Evolutionary conservation across 1,140 invertebrate species (phyloP), one percentile per base, ranked within the genome.

Genomic region (Ylistrum balloti): DNA sequence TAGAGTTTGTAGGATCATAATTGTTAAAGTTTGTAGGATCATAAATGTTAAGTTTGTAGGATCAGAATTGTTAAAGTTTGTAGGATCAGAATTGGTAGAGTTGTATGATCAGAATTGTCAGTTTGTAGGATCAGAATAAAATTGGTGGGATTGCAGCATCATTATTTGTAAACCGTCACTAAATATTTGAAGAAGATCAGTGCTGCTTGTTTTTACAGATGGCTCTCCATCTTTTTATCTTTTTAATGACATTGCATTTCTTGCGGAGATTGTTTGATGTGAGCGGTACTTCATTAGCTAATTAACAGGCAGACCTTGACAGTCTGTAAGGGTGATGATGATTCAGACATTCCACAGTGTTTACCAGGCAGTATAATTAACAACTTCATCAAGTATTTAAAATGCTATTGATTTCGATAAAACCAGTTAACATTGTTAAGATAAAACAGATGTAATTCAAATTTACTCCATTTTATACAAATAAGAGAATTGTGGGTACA

Each of bases 191-290:
- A 74, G 3, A 74, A 74, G n/a, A 74, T 28, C 20, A 45, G 10
- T 13, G 41, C 41, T 15, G 41, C 17, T 13, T 45, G 41, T 45
- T 17, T 1, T 13, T 45, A 45, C 10, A 74, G 56, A 74, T 22
- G 5, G 11, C 15, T 5, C 56, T 74, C 22, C 0, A 74, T 74
- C 56, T 74, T 74, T 56, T 74, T 74, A 74, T 74, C 56, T 74
- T 74, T 74, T 74, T 74, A 74, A 74, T 74, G 56, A 74, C 22
- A 74, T n/a, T 28, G 22, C 56, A 74, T 74, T 74, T 74, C 3
- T 28, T 74, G 56, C 20, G 5, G 28, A 28, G 56, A 74, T 74
- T 11, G 56, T 74, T 74, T 74, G 56, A 74, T 74, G 56, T 74
- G 56, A 74, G 56, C n/a, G 56, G n/a, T 74, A 28, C 15, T 74